These are phyloP conservation scores for Nephila pilipes DNA, from an alignment of 1,140 invertebrate genomes.

Conservation along the genomic window DNA sequence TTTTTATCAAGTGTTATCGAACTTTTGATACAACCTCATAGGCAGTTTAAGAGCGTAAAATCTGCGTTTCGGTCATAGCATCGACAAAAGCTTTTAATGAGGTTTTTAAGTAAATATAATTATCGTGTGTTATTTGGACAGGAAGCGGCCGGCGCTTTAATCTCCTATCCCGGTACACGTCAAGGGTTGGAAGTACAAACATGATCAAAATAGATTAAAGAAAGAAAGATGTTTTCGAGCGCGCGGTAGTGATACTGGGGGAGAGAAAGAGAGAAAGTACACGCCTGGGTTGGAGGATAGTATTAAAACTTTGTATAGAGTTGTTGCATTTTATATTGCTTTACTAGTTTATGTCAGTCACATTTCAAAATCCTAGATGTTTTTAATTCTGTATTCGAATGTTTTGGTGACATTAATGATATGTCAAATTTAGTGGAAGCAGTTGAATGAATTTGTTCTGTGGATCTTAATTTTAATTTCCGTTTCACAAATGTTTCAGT, in stretches of 20 bases:
- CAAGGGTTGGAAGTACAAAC: conserved; percentile 71
- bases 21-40: conserved; percentile 76
- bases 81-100: conserved; percentile 76
- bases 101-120: conserved; percentile 77
- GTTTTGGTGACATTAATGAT: too few relatives aligned
- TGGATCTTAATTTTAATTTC: too few relatives aligned
- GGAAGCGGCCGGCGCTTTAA: conserved; percentile 69
- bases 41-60: conserved; percentile 72
- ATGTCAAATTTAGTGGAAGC: too few relatives aligned
- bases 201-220: conserved; percentile 69
- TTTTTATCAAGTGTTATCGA: conserved; percentile 77
- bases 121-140: conserved; percentile 76
- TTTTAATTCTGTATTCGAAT: too few relatives aligned
- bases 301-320: conserved; percentile 30
- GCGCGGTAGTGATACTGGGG: background rate
- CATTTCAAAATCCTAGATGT: background rate
- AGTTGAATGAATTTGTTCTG: too few relatives aligned
- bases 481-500: too few relatives aligned
- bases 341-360: background rate
- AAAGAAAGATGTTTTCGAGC: conserved; percentile 35
- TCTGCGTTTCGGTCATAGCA: conserved; percentile 60
- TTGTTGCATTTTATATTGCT: background rate
- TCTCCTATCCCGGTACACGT: conserved; percentile 54
- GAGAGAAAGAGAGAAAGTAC: background rate
- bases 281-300: background rate